Evolutionary conservation across 1,140 invertebrate genomes (phyloP).

Genomic region (Ceratoteleas bidentatus): DNA sequence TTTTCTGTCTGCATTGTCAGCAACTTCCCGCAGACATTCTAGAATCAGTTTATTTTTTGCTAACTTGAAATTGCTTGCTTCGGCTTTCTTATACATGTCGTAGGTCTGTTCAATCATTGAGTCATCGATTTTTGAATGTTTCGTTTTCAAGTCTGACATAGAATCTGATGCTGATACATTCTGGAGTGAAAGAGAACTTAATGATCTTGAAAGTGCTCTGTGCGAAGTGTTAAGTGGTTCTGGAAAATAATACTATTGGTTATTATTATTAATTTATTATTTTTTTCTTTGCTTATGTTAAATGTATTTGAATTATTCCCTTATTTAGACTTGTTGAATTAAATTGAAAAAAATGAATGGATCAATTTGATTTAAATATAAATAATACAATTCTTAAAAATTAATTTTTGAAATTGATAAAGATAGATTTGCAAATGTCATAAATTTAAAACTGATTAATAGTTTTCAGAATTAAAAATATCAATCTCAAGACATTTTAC

Average conservation of each 20-base stretch:
- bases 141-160: constrained; percentile 3
- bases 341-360: too few relatives aligned
- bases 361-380: not conserved
- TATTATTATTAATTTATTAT: too few relatives aligned
- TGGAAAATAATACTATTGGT: too few relatives aligned
- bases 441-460: too few relatives aligned
- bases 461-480: too few relatives aligned
- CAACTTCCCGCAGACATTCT: constrained; percentile 12
- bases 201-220: constrained; percentile 3
- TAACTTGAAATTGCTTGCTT: constrained; percentile 31
- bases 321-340: too few relatives aligned
- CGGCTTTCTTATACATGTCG: constrained; percentile 26
- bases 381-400: too few relatives aligned
- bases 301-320: too few relatives aligned
- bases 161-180: constrained; percentile 53
- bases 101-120: constrained; percentile 26
- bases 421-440: too few relatives aligned
- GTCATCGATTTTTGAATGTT: constrained; percentile 46
- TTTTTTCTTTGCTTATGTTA: too few relatives aligned
- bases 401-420: too few relatives aligned
- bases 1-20: constrained; percentile 2
- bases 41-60: constrained; percentile 38
- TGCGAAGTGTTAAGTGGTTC: not conserved
- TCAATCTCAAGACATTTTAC: too few relatives aligned
- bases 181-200: constrained; percentile 29